Evolutionary conservation across 2,113 vertebrate species (phyloP), one percentile per base, ranked within the genome.

Genomic region (Helogale parvula): DNA sequence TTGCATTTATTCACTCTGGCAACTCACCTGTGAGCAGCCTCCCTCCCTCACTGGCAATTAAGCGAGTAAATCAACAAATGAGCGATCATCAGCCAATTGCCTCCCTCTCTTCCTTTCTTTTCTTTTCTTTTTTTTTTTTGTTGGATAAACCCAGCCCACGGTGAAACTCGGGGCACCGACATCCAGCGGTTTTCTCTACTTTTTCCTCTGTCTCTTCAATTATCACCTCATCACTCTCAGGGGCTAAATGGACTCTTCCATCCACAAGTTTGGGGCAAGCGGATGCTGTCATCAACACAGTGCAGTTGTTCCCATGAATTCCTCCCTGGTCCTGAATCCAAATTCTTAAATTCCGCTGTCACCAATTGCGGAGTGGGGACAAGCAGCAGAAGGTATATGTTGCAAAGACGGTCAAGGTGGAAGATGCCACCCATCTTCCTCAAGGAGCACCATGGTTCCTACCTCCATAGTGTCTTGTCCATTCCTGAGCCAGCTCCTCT

Each of bases 11-110:
- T 88, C 92, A 66, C 85, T 79, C 86, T 93, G 92, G 84, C 94
- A 94, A 63, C 41, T 94, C 85, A 95, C 85, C 97, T 94, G 71
- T 11, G 45, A 72, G 66, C 63, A 92, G 93, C 57, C 57, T 93
- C 31, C 65, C 60, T 84, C 87, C 45, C 74, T 95, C 23, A 17
- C 7, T 86, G 81, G 57, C 84, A 76, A 60, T 66, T 90, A 95
- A 88, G 60, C 52, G 69, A 79, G 38, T 50, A n/a, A 50, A 27
- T 93, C 66, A 79, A 85, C 91, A 90, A 65, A 68, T 5, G 76
- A 92, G 54, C 87, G 31, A 47, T 60, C 76, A 11, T 21, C 35
- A 83, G 63, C 92, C 63, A 87, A 14, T 52, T 7, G 1, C 29
- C 29, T 74, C 27, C 10, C 15, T 74, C 33, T 8, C 3, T 81